Evolutionary conservation across 2,888 invertebrate species (phyloP), one percentile per base, ranked within the genome.

Genomic region (Tetropium fuscum): DNA sequence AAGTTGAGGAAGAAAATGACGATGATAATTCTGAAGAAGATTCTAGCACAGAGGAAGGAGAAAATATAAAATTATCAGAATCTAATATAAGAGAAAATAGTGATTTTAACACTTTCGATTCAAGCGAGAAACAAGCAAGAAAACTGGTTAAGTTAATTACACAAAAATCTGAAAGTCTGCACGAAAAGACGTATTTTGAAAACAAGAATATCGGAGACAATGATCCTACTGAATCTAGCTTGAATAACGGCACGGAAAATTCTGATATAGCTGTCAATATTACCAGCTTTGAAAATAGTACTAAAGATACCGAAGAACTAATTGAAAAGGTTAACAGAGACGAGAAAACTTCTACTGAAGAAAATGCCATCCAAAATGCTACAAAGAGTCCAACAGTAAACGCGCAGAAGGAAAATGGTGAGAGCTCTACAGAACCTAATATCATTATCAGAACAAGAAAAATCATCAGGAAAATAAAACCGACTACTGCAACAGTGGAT

Each of bases 61-160:
- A 82, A 68, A 80, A 81, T 58, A 81, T 82, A 48, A 82, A 81
- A 66, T 68, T 82, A 27, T 82, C 82, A 0, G 81, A 82, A 67
- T 80, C 80, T 13, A 82, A 79, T 60, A 81, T 81, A 19, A 70
- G 80, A 53, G 81, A 82, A 73, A 80, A 77, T 55, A 81, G 77
- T 57, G 76, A 80, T 40, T 64, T 79, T 2, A 79, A 72, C 38
- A 65, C 68, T n/a, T 70, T 71, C 45, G 61, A 53, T 13, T 10
- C 59, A 6, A 66, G 63, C 34, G 64, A 63, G 15, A 73, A 72
- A 51, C 55, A 62, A 18, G 38, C 44, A 20, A 62, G 53, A 11
- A 43, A 58, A 48, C 38, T 61, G 8, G 34, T 58, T 5, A 67
- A 66, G 53, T 27, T 54, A 10, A 61, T 48, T 38, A 41, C 63